Evolutionary conservation across 2,888 invertebrate genomes (phyloP).

Genomic region (Habrosyne pyritoides): DNA sequence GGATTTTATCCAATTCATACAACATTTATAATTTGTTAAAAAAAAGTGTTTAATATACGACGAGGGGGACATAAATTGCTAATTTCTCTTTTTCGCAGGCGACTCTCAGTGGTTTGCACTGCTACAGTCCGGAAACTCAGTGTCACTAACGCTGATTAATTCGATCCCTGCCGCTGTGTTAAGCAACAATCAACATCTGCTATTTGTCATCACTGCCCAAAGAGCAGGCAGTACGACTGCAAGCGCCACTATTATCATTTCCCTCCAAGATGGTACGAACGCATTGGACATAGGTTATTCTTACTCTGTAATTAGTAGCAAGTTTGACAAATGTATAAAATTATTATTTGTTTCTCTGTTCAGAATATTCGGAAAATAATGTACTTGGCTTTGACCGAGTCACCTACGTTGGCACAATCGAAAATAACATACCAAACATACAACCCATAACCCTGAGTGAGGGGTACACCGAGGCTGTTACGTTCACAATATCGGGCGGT

Average conservation of each 20-base stretch:
- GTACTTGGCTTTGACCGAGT: constrained; percentile 29
- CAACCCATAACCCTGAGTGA: constrained; percentile 21
- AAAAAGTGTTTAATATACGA: too few relatives aligned
- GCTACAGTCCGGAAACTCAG: constrained; percentile 17
- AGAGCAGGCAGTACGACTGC: constrained; percentile 23
- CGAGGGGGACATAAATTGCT: not conserved
- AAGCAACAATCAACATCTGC: constrained; percentile 29
- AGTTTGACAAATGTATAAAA: too few relatives aligned
- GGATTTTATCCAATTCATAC: too few relatives aligned
- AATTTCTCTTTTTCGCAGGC: constrained; percentile 14
- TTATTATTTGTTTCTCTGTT: constrained; percentile 5
- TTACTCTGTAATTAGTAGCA: too few relatives aligned
- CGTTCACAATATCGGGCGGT: constrained; percentile 36
- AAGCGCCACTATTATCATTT: constrained; percentile 32
- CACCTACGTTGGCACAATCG: constrained; percentile 25
- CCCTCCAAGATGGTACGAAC: constrained; percentile 22
- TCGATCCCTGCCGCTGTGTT: constrained; percentile 32
- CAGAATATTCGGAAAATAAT: constrained; percentile 18
- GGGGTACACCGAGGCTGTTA: constrained; percentile 24
- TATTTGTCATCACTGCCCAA: constrained; percentile 29
- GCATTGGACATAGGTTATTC: not conserved
- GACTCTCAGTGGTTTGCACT: constrained; percentile 31
- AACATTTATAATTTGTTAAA: too few relatives aligned
- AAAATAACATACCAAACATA: constrained; percentile 14
- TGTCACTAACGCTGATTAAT: constrained; percentile 14